Conservation (phyloP, 2,113 vertebrate species). For the Stigmatopora nigra region DNA sequence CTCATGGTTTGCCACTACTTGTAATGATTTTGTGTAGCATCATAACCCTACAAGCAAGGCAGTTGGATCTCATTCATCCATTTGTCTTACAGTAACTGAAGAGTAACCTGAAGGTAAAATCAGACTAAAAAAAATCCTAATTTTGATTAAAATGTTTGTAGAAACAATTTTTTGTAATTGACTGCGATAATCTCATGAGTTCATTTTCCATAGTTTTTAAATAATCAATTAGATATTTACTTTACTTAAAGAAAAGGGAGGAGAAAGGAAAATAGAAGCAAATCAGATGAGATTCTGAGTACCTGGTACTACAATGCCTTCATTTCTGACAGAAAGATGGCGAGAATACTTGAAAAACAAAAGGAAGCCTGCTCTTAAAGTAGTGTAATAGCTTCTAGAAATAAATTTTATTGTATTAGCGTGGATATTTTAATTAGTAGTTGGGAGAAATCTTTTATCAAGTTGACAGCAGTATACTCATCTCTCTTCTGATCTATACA, state of each 20-base stretch:
- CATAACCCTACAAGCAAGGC: too few species aligned
- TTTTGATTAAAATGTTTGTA: neutral
- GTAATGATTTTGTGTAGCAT: too few species aligned
- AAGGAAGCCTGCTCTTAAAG: constrained; percentile 53
- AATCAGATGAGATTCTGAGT: neutral
- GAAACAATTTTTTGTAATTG: neutral
- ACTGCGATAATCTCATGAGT: neutral
- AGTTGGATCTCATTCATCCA: too few species aligned
- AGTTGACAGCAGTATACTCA: constrained; percentile 72
- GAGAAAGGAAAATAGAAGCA: neutral
- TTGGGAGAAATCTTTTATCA: constrained; percentile 73
- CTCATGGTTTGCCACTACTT: too few species aligned
- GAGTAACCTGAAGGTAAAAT: neutral
- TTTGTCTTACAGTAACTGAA: neutral
- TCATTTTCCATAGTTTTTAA: neutral
- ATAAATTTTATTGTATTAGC: constrained; percentile 67
- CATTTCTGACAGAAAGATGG: constrained; percentile 36
- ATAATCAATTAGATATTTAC: neutral
- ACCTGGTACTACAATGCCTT: neutral
- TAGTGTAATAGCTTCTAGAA: constrained; percentile 60
- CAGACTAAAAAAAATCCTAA: too few species aligned
- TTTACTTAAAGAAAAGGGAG: neutral
- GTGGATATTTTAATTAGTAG: constrained; percentile 72
- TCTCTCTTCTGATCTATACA: constrained; percentile 25
- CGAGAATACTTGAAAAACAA: constrained; percentile 54